Conservation (phyloP, 2,888 invertebrate genomes). For the Vesta saturnalis region DNA sequence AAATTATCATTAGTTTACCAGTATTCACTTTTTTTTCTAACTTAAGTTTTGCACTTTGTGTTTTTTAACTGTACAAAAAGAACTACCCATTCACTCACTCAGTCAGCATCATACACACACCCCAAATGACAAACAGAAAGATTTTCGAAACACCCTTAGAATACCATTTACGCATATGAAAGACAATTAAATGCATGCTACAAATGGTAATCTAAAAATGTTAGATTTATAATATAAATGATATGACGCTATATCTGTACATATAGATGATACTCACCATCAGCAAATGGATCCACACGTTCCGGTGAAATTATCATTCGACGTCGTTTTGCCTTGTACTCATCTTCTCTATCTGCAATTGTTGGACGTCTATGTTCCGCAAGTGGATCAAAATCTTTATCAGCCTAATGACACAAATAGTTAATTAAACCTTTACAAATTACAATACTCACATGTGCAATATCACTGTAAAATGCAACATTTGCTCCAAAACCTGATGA, state of each 20-base stretch:
- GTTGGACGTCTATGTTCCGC: conserved; percentile 91
- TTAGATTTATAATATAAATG: conserved; percentile 4
- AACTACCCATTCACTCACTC: conserved; percentile 42
- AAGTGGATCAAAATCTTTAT: conserved; percentile 94
- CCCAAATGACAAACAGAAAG: conserved; percentile 52
- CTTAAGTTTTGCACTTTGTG: conserved; percentile 29
- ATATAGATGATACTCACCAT: conserved; percentile 75
- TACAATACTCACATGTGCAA: conserved; percentile 76
- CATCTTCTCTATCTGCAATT: conserved; percentile 96
- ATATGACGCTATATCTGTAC: not conserved
- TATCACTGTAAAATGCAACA: conserved; percentile 88
- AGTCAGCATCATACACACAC: conserved; percentile 54
- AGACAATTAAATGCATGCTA: not conserved
- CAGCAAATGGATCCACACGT: conserved; percentile 96
- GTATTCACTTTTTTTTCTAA: conserved; percentile 38
- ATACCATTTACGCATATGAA: conserved; percentile 10
- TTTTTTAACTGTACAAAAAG: conserved; percentile 9
- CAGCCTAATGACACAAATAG: conserved; percentile 59
- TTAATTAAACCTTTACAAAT: not conserved
- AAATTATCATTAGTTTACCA: conserved; percentile 50
- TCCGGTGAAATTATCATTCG: conserved; percentile 97
- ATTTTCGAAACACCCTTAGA: conserved; percentile 5
- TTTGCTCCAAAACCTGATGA: conserved; percentile 81
- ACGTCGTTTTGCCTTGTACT: conserved; percentile 89
- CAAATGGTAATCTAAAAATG: conserved; percentile 16